Evolutionary conservation across 2,797 vertebrate genomes (phyloP).

Genomic region (Gymnocypris eckloni): DNA sequence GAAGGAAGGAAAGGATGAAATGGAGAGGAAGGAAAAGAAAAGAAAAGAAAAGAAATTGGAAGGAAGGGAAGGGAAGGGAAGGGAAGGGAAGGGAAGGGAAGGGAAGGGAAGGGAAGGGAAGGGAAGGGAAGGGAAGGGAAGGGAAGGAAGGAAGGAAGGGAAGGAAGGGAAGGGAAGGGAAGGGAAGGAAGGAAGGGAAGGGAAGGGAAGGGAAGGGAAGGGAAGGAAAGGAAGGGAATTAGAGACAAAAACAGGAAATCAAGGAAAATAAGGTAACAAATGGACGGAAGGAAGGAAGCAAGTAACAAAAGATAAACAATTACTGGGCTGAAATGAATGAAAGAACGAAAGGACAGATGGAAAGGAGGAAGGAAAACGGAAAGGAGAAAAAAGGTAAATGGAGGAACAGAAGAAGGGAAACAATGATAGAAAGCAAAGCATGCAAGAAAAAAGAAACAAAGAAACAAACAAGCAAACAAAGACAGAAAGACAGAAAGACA

Average conservation of each 20-base stretch:
- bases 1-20: background rate
- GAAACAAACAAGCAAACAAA: too few species aligned
- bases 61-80: background rate
- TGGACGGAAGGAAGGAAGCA: constrained; percentile 1
- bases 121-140: too few species aligned
- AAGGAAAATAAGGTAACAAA: too few species aligned
- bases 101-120: too few species aligned
- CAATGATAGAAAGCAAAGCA: background rate
- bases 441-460: background rate
- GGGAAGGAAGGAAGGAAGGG: too few species aligned
- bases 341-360: background rate
- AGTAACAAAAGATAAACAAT: background rate
- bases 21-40: background rate
- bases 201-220: too few species aligned
- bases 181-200: too few species aligned
- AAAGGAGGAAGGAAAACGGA: background rate
- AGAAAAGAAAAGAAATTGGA: background rate
- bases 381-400: background rate
- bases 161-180: too few species aligned
- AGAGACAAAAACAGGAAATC: background rate
- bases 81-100: background rate
- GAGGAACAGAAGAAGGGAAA: background rate
- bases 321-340: background rate
- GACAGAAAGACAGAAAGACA: background rate
- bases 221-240: background rate